These are phyloP conservation scores for Lepidostoma basale DNA, from an alignment of 1,140 invertebrate species.

Conservation along the genomic window DNA sequence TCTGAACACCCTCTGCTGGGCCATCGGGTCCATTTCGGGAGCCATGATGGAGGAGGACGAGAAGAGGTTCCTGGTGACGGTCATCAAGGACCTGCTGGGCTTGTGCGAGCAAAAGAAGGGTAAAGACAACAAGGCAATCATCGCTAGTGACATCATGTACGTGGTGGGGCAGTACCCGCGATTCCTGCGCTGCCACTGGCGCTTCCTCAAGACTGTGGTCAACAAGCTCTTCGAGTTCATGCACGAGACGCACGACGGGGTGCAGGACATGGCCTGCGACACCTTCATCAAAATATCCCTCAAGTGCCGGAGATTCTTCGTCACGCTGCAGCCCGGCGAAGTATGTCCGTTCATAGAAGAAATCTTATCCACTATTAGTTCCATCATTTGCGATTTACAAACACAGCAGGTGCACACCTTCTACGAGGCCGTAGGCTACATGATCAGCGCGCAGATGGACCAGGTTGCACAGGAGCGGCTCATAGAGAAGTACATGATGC, in stretches of 20 bases:
- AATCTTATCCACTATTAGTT: constrained; percentile 94
- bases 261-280: constrained; percentile 99
- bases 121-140: constrained; percentile 99
- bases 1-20: constrained; percentile 99
- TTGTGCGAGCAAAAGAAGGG: constrained; percentile 99
- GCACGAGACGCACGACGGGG: constrained; percentile 99
- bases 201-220: constrained; percentile 99
- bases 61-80: constrained; percentile 97
- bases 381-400: constrained; percentile 98
- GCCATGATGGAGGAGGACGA: constrained; percentile 99
- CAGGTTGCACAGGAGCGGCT: constrained; percentile 87
- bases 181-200: constrained; percentile 99
- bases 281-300: constrained; percentile 99
- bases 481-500: constrained; percentile 96
- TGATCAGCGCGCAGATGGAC: constrained; percentile 96
- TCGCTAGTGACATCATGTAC: constrained; percentile 99
- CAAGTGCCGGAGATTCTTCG: constrained; percentile 98
- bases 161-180: constrained; percentile 99
- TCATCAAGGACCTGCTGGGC: constrained; percentile 98
- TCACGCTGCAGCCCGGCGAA: constrained; percentile 95
- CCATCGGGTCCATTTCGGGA: constrained; percentile 98
- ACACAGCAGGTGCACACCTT: constrained; percentile 99
- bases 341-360: constrained; percentile 98
- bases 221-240: constrained; percentile 99
- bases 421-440: constrained; percentile 99